These are phyloP conservation scores for Mylabris sibirica DNA, from an alignment of 2,888 invertebrate genomes.

Conservation along the genomic window DNA sequence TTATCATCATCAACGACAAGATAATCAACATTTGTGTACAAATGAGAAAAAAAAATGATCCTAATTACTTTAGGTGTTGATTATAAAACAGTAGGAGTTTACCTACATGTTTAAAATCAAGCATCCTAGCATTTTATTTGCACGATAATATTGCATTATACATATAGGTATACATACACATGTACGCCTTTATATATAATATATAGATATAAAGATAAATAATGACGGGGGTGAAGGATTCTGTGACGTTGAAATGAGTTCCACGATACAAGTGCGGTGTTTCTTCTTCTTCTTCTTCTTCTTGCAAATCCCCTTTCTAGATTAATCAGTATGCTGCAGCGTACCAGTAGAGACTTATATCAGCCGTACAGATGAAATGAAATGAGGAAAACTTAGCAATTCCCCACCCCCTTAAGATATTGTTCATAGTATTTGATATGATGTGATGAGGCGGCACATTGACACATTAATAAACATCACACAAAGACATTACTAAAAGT, in stretches of 20 bases:
- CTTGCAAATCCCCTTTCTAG: conserved; percentile 55
- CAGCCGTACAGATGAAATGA: conserved; percentile 61
- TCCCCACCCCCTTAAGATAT: conserved; percentile 54
- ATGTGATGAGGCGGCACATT: conserved; percentile 46
- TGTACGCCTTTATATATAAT: neutral
- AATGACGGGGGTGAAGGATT: conserved; percentile 42
- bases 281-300: conserved; percentile 32
- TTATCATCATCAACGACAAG: neutral
- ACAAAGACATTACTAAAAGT: neutral
- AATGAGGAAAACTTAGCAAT: conserved; percentile 63
- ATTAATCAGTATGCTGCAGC: conserved; percentile 61
- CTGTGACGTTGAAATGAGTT: conserved; percentile 44
- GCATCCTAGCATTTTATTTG: conserved; percentile 20
- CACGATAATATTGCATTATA: conserved; percentile 18
- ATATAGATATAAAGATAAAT: conserved; percentile 38
- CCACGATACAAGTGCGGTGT: conserved; percentile 44
- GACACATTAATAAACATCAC: neutral
- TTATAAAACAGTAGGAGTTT: neutral
- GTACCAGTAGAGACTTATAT: conserved; percentile 58
- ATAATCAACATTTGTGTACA: conserved; percentile 5
- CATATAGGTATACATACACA: neutral
- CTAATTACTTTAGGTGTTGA: neutral
- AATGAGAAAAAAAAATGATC: neutral
- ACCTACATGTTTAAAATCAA: neutral
- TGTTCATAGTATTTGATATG: conserved; percentile 39